These are phyloP conservation scores for Drosophila chauvacae DNA, from an alignment of 1,140 invertebrate genomes.

Conservation along the genomic window DNA sequence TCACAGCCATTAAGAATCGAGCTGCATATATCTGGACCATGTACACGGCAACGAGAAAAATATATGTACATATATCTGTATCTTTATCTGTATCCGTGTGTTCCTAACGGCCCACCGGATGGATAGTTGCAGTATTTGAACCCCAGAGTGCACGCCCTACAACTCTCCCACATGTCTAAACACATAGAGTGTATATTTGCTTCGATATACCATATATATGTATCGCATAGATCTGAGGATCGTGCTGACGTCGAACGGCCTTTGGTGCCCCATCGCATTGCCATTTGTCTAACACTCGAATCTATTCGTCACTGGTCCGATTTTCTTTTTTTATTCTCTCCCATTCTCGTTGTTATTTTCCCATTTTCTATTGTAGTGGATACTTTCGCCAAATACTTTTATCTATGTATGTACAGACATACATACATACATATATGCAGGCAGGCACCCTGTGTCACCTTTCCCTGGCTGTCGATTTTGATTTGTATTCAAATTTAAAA, in stretches of 20 bases:
- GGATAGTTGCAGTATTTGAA: constrained; percentile 45
- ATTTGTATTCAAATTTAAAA: constrained; percentile 3
- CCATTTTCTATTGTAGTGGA: constrained; percentile 12
- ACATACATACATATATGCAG: not conserved
- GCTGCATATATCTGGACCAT: constrained; percentile 34
- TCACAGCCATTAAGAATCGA: constrained; percentile 69
- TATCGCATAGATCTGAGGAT: constrained; percentile 2
- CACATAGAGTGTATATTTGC: not conserved
- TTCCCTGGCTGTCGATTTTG: not conserved
- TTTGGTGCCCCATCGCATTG: constrained; percentile 51
- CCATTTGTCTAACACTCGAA: constrained; percentile 53
- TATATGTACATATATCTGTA: not conserved
- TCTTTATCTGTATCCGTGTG: not conserved
- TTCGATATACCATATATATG: not conserved
- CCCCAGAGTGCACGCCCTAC: constrained; percentile 51
- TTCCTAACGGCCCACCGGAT: not conserved
- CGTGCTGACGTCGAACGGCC: constrained; percentile 50
- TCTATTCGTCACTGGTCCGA: constrained; percentile 73
- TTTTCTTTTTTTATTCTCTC: constrained; percentile 37
- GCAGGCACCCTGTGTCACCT: constrained; percentile 11
- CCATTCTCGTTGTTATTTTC: constrained; percentile 31
- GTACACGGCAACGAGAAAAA: not conserved
- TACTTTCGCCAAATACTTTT: constrained; percentile 30
- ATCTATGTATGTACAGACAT: not conserved
- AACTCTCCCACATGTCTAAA: not conserved